Evolutionary conservation across 2,797 vertebrate genomes (phyloP), one percentile per base, ranked within the genome.

Genomic region (Pampus argenteus): DNA sequence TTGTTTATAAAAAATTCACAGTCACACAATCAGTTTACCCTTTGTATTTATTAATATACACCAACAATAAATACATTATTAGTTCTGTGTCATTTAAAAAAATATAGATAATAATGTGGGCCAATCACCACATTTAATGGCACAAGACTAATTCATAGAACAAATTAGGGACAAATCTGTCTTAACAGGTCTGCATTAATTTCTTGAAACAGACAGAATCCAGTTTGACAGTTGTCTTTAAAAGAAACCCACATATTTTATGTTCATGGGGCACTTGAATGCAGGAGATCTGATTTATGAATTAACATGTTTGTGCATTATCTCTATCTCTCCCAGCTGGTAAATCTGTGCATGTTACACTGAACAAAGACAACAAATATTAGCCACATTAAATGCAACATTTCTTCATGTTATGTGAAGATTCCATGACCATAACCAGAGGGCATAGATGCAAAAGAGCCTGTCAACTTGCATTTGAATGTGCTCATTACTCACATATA

Each of bases 401-500:
- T 87, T 87, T 81, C 82, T 86, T 83, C 81, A 88, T 87, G 87
- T 90, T 78, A 88, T 62, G 20, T 77, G 63, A 86, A 60, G 81
- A 83, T 78, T 58, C 71, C 42, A 60, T 76, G 81, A 79, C 88
- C 75, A 60, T 76, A 82, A 79, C 88, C 75, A 42, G 57, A 76
- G 81, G 89, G 86, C 74, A 83, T 82, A 65, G 85, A 88, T 79
- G 72, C 83, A 86, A 52, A 45, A 51, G 38, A 83, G 82, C 86
- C 79, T 88, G 66, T 75, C 60, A 88, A 87, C 87, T 84, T 88
- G 66, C 74, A 82, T 91, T 89, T 83, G 81, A 79, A 76, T 85
- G 74, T 71, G 78, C 75, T 75, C 76, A 88, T 91, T 88, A 89
- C n/a, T n/a, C n/a, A n/a, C n/a, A n/a, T n/a, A n/a, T n/a, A n/a